Evolutionary conservation across 1,140 invertebrate genomes (phyloP), one percentile per base, ranked within the genome.

Genomic region (Solen grandis): DNA sequence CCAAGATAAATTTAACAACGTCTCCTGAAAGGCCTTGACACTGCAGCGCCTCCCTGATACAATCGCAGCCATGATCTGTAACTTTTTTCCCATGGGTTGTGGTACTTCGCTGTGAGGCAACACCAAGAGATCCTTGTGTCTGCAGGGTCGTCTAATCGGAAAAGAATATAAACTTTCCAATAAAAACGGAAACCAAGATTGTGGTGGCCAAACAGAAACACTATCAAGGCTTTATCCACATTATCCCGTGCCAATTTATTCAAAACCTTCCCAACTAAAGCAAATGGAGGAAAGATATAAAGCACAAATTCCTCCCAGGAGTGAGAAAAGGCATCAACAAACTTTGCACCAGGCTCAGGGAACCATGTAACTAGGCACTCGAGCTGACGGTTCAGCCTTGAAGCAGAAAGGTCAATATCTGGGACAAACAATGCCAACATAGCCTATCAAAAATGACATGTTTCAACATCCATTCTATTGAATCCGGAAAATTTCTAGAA

Each of bases 221-320:
- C 83, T 5, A 70, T 13, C 59, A 72, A 75, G 22, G 68, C 65
- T 46, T 77, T 76, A 82, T 82, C 82, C 29, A 82, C 35, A 68
- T n/a, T n/a, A n/a, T n/a, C n/a, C n/a, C n/a, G n/a, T 85, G 46
- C 50, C 79, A 73, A 57, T 76, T 22, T 38, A 72, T 80, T 2
- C n/a, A 1, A 63, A 69, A 70, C 31, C 63, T 60, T 16, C 73
- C 46, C 10, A 14, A 22, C 52, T 35, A 73, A 25, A 82, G 50
- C 33, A 60, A 63, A 4, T n/a, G n/a, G n/a, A n/a, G n/a, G n/a
- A n/a, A n/a, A n/a, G n/a, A n/a, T n/a, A n/a, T n/a, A n/a, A n/a
- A n/a, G n/a, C n/a, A n/a, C n/a, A n/a, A n/a, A n/a, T n/a, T n/a
- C n/a, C n/a, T n/a, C n/a, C n/a, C n/a, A n/a, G n/a, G n/a, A n/a